Conservation (phyloP, 1,140 invertebrate genomes). For the Atta colombica region DNA sequence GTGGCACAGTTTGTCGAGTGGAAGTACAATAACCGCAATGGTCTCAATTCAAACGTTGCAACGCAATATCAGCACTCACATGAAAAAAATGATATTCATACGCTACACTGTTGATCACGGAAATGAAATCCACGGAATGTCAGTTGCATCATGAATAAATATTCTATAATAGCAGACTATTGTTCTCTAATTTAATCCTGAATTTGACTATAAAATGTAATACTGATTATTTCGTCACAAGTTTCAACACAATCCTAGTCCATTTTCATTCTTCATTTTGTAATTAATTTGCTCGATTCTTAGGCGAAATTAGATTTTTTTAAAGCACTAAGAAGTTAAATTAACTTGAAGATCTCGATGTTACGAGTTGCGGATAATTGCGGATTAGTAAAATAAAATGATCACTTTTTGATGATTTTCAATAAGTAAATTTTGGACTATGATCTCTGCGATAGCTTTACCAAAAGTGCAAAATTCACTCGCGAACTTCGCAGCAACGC, state of each 20-base stretch:
- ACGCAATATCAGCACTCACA: not conserved
- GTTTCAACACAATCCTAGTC: not conserved
- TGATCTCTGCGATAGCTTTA: not conserved
- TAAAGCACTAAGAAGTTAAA: not conserved
- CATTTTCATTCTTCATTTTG: not conserved
- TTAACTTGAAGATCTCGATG: not conserved
- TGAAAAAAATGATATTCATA: not conserved
- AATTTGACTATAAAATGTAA: not conserved
- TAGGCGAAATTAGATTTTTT: not conserved
- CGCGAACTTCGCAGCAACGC: slow-evolving; percentile 34
- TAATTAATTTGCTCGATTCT: not conserved
- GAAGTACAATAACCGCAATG: slow-evolving; percentile 24
- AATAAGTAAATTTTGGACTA: not conserved
- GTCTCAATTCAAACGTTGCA: slow-evolving; percentile 16
- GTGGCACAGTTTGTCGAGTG: slow-evolving; percentile 4
- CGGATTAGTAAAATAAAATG: not conserved
- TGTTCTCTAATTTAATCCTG: not conserved
- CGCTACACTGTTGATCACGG: no score
- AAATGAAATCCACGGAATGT: slow-evolving; percentile 14
- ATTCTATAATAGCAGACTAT: no score
- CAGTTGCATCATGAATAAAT: slow-evolving; percentile 13
- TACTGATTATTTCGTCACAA: not conserved
- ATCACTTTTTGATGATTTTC: slow-evolving; percentile 5
- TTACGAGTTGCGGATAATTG: not conserved
- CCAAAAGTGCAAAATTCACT: slow-evolving; percentile 57